Conservation (phyloP, 2,113 vertebrate genomes). For the Hippocampus abdominalis region DNA sequence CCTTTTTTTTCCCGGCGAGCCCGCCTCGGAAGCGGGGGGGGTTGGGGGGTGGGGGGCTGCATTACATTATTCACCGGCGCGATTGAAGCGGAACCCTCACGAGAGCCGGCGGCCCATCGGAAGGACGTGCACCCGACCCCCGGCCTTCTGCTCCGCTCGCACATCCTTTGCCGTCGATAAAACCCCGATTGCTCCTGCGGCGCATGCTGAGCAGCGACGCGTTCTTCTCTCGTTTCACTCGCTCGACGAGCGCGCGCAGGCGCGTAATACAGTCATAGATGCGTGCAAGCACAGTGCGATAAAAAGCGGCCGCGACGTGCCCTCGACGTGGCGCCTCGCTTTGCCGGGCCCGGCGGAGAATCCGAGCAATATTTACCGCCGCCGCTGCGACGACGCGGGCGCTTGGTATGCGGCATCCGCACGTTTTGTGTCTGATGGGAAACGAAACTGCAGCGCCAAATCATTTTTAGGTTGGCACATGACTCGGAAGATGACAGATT, state of each 20-base stretch:
- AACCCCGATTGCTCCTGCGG: conserved; percentile 30
- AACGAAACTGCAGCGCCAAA: neutral
- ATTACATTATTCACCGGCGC: conserved; percentile 49
- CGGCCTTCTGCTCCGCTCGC: conserved; percentile 49
- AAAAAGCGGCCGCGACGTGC: neutral
- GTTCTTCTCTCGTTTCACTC: neutral
- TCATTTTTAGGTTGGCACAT: neutral
- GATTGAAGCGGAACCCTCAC: conserved; percentile 35
- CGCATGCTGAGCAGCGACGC: conserved; percentile 35
- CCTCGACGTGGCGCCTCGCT: neutral
- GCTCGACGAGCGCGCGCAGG: neutral
- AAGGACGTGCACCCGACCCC: conserved; percentile 43
- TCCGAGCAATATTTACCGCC: neutral
- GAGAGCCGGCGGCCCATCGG: conserved; percentile 12
- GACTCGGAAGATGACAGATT: neutral
- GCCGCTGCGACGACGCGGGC: too few relatives aligned
- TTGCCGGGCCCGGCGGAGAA: neutral
- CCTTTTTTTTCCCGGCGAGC: neutral
- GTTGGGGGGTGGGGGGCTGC: neutral
- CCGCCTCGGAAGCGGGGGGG: conserved; percentile 2
- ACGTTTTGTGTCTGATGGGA: neutral
- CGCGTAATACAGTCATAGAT: neutral
- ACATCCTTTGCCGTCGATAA: conserved; percentile 37
- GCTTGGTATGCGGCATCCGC: neutral
- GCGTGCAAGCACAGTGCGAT: neutral